A percentile compares a stretch with the other conserved stretches of the same genome.
Conservation (phyloP, 2,888 invertebrate genomes). For the Stenodera caucasica region DNA sequence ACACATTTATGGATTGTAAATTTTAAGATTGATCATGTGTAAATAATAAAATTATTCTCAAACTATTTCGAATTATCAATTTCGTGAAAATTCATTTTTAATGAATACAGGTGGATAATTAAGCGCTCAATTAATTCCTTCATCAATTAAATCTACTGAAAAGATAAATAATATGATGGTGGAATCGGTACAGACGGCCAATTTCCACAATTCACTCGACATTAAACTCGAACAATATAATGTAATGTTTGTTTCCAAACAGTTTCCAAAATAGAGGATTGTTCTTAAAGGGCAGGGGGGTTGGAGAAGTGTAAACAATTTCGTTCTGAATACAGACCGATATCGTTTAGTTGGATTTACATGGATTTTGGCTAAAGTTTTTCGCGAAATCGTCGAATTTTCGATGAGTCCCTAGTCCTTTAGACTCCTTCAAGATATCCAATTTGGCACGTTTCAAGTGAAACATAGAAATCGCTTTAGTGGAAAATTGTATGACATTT, state of each 20-base stretch:
- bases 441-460: neutral
- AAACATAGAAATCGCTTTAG: neutral
- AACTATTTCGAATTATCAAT: neutral
- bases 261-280: too few species aligned
- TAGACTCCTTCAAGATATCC: too few species aligned
- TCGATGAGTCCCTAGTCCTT: neutral
- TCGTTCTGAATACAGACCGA: too few species aligned
- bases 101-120: slow-evolving; percentile 7
- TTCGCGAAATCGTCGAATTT: neutral
- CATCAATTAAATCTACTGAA: slow-evolving; percentile 7
- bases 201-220: neutral
- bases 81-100: too few species aligned
- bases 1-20: slow-evolving; percentile 30
- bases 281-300: too few species aligned
- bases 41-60: slow-evolving; percentile 10
- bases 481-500: neutral
- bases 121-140: slow-evolving; percentile 14
- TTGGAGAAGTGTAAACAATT: too few species aligned
- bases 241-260: too few species aligned
- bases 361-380: neutral
- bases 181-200: neutral
- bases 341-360: neutral
- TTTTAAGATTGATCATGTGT: slow-evolving; percentile 13
- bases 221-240: neutral
- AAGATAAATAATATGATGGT: neutral